phyloP scores from a whole-genome alignment of 2,888 invertebrate genomes.

The Drosophila lacicola region DNA sequence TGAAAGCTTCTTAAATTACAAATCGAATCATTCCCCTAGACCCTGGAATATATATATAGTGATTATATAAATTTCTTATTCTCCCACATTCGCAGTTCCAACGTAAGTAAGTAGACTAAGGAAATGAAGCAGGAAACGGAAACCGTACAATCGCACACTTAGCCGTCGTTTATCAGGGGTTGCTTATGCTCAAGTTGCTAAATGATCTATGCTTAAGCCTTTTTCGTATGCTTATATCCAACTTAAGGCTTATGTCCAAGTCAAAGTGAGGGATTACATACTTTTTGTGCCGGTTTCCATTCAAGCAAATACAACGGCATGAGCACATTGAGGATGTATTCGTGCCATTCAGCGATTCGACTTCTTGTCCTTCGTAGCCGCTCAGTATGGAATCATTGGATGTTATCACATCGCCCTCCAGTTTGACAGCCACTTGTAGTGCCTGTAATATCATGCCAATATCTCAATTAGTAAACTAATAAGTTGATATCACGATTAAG shows the following conservation, averaged over 20 bases:
- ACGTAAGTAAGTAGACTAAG: neutral
- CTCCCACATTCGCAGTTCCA: neutral
- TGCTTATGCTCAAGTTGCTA: conserved; percentile 14
- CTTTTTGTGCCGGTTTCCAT: conserved; percentile 85
- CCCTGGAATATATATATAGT: no score
- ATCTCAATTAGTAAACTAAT: conserved; percentile 32
- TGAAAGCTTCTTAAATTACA: no score
- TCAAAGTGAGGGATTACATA: conserved; percentile 65
- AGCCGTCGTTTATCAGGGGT: neutral
- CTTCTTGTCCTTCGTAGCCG: conserved; percentile 86
- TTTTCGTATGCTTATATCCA: conserved; percentile 5
- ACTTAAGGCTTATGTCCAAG: conserved; percentile 1
- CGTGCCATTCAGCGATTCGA: conserved; percentile 83
- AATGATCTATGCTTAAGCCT: conserved; percentile 33
- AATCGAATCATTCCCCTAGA: no score
- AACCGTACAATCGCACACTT: conserved; percentile 2
- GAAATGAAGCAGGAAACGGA: conserved; percentile 16
- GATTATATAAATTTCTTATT: neutral
- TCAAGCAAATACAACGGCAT: conserved; percentile 85
- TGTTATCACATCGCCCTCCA: conserved; percentile 98
- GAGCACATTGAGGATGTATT: conserved; percentile 85
- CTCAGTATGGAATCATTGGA: conserved; percentile 95
- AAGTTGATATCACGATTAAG: conserved; percentile 1
- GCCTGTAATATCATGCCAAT: conserved; percentile 88
- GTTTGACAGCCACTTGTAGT: conserved; percentile 95